phyloP scores from a whole-genome alignment of 2,113 vertebrate genomes.

The Eleginops maclovinus region DNA sequence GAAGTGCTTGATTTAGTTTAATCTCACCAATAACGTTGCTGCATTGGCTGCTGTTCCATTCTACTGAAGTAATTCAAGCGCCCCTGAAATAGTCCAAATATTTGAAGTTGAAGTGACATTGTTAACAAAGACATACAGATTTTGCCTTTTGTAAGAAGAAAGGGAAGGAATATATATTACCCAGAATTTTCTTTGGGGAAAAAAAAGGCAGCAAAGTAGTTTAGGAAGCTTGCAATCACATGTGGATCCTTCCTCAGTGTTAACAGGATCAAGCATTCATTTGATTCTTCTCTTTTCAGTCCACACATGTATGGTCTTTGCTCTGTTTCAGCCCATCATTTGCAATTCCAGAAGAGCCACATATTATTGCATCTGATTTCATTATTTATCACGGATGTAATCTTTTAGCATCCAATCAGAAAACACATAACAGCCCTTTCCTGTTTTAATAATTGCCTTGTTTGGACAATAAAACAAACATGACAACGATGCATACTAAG shows the following conservation, averaged over 20 bases:
- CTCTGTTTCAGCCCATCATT: constrained; percentile 1
- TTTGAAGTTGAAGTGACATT: constrained; percentile 65
- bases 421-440: constrained; percentile 59
- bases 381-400: constrained; percentile 65
- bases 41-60: constrained; percentile 60
- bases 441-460: constrained; percentile 66
- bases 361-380: constrained; percentile 45
- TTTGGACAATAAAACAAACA: constrained; percentile 66
- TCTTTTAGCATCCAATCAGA: constrained; percentile 67
- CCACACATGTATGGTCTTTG: constrained; percentile 12
- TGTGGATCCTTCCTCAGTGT: constrained; percentile 1
- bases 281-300: not conserved
- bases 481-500: constrained; percentile 61
- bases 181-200: not conserved
- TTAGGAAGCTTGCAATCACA: not conserved
- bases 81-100: constrained; percentile 62
- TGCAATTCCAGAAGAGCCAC: constrained; percentile 30
- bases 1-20: constrained; percentile 71
- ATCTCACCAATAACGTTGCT: constrained; percentile 69
- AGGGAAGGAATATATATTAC: not conserved
- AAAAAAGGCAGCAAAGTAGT: not conserved
- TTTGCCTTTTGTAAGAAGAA: constrained; percentile 30
- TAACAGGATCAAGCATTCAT: not conserved
- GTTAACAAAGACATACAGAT: constrained; percentile 52
- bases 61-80: constrained; percentile 67